A percentile compares a stretch with the other conserved stretches of the same genome.
These are phyloP conservation scores for Piprites chloris DNA, from an alignment of 2,113 vertebrate species.

Conservation along the genomic window DNA sequence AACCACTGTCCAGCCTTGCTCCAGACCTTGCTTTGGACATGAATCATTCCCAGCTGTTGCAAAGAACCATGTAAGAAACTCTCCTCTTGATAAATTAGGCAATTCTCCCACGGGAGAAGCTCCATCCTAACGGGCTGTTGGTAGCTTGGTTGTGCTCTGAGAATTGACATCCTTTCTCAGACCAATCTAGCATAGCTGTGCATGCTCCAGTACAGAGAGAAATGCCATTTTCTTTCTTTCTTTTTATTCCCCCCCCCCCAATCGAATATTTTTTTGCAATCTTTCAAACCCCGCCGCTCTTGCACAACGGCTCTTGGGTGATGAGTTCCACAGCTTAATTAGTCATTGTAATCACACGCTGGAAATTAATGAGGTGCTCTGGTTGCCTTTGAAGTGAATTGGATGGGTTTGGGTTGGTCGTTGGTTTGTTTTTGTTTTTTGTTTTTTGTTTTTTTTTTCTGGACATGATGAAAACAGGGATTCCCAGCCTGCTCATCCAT, in stretches of 20 bases:
- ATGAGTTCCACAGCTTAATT: slow-evolving; percentile 39
- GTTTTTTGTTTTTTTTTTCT: not conserved
- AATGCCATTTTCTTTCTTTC: not conserved
- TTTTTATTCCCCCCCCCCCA: too few relatives aligned
- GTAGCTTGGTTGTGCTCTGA: slow-evolving; percentile 51
- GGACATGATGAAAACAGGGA: slow-evolving; percentile 6
- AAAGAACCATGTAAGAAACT: not conserved
- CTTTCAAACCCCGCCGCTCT: not conserved
- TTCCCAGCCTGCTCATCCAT: not conserved
- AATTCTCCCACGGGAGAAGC: slow-evolving; percentile 41
- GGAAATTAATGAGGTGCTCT: slow-evolving; percentile 32
- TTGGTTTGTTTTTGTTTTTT: too few relatives aligned
- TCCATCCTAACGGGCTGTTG: slow-evolving; percentile 40
- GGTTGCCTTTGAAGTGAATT: not conserved
- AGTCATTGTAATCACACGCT: not conserved
- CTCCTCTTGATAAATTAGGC: slow-evolving; percentile 31
- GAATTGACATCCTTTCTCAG: slow-evolving; percentile 17
- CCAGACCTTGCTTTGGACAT: not conserved
- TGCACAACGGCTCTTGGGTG: not conserved
- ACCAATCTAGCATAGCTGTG: not conserved
- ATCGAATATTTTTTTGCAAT: not conserved
- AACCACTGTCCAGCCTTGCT: not conserved
- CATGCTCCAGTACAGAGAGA: slow-evolving; percentile 3
- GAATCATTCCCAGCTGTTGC: slow-evolving; percentile 37
- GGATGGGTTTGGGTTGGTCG: not conserved